Evolutionary conservation across 2,113 vertebrate genomes (phyloP), one percentile per base, ranked within the genome.

Genomic region (Chaetura pelagica): DNA sequence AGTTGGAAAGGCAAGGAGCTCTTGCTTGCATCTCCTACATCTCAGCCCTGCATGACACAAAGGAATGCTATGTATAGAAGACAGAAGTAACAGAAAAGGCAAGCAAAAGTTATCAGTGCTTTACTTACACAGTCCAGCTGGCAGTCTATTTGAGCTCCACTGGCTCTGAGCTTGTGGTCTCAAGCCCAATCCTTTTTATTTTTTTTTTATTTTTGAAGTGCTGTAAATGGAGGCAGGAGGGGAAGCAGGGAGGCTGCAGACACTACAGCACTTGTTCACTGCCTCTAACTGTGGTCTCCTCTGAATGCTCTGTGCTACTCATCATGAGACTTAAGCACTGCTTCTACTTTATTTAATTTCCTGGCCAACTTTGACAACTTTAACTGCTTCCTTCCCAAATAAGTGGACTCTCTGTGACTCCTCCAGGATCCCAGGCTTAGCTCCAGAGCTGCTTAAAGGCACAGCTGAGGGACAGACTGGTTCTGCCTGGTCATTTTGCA

Each of bases 311-410:
- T 52, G 23, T 84, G 68, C 81, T 92, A 30, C 3, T 52, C 91
- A 89, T 79, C 79, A 51, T 22, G 72, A 96, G 86, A 83, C 79
- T 59, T 16, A 29, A 67, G 89, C 57, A 23, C 73, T 90, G 89
- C 87, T 95, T 68, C 61, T 19, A 54, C 62, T 94, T 94, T 84
- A 93, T 84, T 95, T 90, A 73, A 30, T 83, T 97, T 97, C 97
- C 96, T 96, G 89, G 86, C 62, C 79, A 81, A 84, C 90, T 35
- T 35, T 58, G 42, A 68, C 78, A 58, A 29, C 34, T 84, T 96
- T 84, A 96, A 96, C 84, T 38, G 73, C 64, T 97, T 97, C 91
- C 57, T 91, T 40, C 89, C 95, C 94, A 86, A 94, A 54, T 0
- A 23, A 21, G 12, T 35, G 44, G 82, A 84, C 62, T 40, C 69